phyloP scores from a whole-genome alignment of 2,113 vertebrate genomes.

The Saccopteryx bilineata region DNA sequence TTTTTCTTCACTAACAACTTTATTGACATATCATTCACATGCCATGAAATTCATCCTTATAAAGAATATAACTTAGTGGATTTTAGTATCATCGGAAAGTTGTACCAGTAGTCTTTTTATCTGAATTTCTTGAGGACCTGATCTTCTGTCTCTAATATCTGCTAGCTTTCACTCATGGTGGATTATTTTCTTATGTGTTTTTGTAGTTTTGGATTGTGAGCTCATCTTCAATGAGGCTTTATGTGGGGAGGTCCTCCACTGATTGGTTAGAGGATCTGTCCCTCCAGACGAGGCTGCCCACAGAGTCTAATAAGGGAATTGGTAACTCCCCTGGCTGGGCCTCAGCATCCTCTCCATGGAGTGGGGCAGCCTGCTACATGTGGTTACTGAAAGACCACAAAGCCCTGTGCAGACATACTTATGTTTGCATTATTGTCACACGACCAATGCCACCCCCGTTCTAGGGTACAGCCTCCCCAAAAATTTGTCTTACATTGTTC shows the following conservation, averaged over 20 bases:
- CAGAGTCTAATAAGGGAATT: background rate
- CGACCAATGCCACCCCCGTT: background rate
- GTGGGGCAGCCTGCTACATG: background rate
- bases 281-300: background rate
- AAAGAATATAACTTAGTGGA: background rate
- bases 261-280: background rate
- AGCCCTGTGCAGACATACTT: background rate
- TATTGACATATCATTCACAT: background rate
- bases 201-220: slow-evolving; percentile 9
- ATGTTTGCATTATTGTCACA: fast-evolving
- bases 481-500: background rate
- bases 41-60: background rate
- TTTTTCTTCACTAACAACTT: slow-evolving; percentile 3
- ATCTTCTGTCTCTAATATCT: background rate
- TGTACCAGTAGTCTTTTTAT: background rate
- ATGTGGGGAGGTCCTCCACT: background rate
- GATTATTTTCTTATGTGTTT: background rate
- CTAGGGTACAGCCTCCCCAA: background rate
- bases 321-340: background rate
- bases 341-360: background rate
- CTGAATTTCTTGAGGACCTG: background rate
- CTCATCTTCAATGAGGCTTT: background rate
- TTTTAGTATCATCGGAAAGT: background rate
- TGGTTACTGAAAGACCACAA: background rate
- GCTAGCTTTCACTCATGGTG: background rate